Evolutionary conservation across 2,113 vertebrate genomes (phyloP).

Genomic region (Neotoma lepida): DNA sequence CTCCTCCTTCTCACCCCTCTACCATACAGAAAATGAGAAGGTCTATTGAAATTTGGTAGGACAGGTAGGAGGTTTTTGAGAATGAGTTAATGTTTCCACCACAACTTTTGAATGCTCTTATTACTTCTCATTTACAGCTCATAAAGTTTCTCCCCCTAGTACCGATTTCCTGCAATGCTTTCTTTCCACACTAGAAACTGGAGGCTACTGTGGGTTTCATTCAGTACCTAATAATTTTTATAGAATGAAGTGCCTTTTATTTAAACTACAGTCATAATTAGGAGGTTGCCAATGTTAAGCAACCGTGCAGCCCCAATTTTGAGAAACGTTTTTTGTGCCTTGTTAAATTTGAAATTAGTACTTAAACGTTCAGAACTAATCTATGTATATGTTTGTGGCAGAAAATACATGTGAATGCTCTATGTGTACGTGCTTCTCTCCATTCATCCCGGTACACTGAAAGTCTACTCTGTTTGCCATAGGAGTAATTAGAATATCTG

Average conservation of each 20-base stretch:
- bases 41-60: conserved; percentile 76
- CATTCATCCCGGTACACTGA: conserved; percentile 61
- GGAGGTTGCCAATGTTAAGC: conserved; percentile 82
- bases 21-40: conserved; percentile 74
- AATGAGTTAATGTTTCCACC: conserved; percentile 52
- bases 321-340: conserved; percentile 84
- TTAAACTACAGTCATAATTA: conserved; percentile 83
- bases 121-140: conserved; percentile 72
- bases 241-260: conserved; percentile 80
- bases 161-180: conserved; percentile 67
- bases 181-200: conserved; percentile 81
- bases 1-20: conserved; percentile 10
- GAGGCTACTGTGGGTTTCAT: conserved; percentile 75
- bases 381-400: conserved; percentile 83
- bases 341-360: conserved; percentile 86
- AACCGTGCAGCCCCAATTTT: conserved; percentile 80
- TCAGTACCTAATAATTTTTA: conserved; percentile 79
- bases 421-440: conserved; percentile 72
- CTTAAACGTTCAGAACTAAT: conserved; percentile 86
- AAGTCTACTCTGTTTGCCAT: conserved; percentile 68
- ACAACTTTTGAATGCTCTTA: conserved; percentile 67
- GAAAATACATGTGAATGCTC: conserved; percentile 81
- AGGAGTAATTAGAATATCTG: conserved; percentile 75
- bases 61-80: conserved; percentile 67
- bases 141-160: conserved; percentile 43